Evolutionary conservation across 2,113 vertebrate genomes (phyloP).

Genomic region (Centropristis striata): DNA sequence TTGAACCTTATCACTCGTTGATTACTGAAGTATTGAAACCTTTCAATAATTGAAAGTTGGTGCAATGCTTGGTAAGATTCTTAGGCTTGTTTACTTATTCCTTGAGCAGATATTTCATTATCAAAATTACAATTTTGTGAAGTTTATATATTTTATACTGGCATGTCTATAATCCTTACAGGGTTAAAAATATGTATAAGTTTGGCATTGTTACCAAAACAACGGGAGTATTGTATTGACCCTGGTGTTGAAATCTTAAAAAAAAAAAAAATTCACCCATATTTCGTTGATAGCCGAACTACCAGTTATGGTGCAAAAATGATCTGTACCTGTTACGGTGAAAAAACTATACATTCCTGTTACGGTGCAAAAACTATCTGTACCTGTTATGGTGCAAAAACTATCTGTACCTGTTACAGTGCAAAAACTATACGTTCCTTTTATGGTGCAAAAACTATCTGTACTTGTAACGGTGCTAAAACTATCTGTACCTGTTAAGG

Average conservation of each 20-base stretch:
- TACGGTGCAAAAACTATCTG: neutral
- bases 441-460: neutral
- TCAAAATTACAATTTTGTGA: too few species aligned
- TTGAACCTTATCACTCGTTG: neutral
- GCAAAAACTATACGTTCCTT: too few species aligned
- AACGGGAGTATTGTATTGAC: neutral
- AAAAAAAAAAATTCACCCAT: neutral
- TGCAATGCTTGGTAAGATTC: neutral
- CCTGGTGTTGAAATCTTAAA: neutral
- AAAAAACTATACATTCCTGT: too few species aligned
- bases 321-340: neutral
- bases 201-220: neutral
- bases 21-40: neutral
- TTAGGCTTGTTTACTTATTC: neutral
- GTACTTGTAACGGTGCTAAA: neutral
- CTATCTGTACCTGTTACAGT: neutral
- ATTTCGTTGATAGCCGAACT: neutral
- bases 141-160: neutral
- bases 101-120: neutral
- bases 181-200: neutral
- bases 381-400: neutral
- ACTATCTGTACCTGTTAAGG: neutral
- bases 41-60: neutral
- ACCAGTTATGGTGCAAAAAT: neutral
- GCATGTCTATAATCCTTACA: neutral